A percentile compares a stretch with the other conserved stretches of the same genome.
Evolutionary conservation across 1,140 invertebrate species (phyloP).

Genomic region (Lepidostoma basale): DNA sequence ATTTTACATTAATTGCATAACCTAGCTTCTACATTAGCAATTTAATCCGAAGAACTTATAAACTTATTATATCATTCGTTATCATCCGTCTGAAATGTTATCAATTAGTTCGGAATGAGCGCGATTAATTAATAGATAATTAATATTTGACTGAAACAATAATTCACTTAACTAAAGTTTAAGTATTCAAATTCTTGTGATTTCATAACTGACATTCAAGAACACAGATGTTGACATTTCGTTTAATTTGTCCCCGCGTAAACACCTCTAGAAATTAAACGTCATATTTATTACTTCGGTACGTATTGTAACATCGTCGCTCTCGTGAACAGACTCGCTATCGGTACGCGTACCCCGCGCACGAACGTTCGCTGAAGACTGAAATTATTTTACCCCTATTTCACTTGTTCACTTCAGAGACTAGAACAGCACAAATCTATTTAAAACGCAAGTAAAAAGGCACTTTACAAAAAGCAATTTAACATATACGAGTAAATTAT

Average conservation of each 20-base stretch:
- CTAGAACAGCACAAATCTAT: neutral
- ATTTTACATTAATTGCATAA: too few species aligned
- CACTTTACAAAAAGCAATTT: neutral
- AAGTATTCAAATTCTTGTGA: neutral
- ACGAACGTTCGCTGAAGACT: slow-evolving; percentile 5
- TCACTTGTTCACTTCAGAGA: neutral
- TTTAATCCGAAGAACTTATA: too few species aligned
- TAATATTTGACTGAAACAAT: too few species aligned
- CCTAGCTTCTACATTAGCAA: too few species aligned
- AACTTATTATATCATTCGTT: too few species aligned
- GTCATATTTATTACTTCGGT: neutral
- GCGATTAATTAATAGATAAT: too few species aligned
- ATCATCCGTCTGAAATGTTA: too few species aligned
- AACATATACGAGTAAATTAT: neutral
- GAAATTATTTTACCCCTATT: slow-evolving; percentile 19
- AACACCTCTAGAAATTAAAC: slow-evolving; percentile 1
- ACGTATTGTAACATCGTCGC: neutral
- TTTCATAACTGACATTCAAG: neutral
- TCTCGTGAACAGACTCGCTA: neutral
- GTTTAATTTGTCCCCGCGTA: neutral
- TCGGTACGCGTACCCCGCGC: neutral
- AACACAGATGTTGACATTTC: neutral
- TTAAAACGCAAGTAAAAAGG: neutral
- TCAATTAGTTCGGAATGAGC: too few species aligned
- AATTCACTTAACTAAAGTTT: too few species aligned